Evolutionary conservation across 2,113 vertebrate genomes (phyloP).

Genomic region (Bos taurus): DNA sequence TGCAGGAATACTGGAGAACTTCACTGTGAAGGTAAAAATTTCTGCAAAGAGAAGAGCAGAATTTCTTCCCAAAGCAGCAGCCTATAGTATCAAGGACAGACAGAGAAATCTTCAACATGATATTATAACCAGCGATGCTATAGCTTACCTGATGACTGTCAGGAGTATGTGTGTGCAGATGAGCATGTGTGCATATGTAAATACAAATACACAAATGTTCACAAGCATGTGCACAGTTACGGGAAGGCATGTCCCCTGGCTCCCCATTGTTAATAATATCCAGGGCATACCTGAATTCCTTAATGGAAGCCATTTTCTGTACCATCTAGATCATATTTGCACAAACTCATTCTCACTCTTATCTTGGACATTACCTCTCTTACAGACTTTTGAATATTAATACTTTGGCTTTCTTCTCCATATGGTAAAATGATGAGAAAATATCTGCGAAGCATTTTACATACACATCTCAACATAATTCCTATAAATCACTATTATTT

Average conservation of each 20-base stretch:
- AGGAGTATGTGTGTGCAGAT: background rate
- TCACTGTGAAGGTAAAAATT: background rate
- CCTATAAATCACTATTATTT: background rate
- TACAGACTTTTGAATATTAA: background rate
- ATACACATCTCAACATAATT: background rate
- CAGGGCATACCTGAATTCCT: background rate
- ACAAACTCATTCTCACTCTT: background rate
- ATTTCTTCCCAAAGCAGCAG: background rate
- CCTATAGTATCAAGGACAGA: background rate
- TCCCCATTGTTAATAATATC: background rate
- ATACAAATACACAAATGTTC: background rate
- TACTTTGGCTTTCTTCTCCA: background rate
- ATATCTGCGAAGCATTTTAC: background rate
- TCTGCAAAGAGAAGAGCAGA: background rate
- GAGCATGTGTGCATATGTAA: background rate
- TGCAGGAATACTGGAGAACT: slow-evolving; percentile 30
- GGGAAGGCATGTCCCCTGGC: background rate
- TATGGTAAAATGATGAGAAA: slow-evolving; percentile 5
- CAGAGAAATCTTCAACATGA: background rate
- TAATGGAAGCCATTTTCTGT: background rate
- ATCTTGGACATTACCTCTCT: background rate
- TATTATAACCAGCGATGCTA: background rate
- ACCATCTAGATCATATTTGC: background rate
- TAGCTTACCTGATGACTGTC: background rate
- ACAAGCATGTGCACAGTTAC: background rate